Conservation (phyloP, 2,113 vertebrate genomes). For the Uria lomvia region DNA sequence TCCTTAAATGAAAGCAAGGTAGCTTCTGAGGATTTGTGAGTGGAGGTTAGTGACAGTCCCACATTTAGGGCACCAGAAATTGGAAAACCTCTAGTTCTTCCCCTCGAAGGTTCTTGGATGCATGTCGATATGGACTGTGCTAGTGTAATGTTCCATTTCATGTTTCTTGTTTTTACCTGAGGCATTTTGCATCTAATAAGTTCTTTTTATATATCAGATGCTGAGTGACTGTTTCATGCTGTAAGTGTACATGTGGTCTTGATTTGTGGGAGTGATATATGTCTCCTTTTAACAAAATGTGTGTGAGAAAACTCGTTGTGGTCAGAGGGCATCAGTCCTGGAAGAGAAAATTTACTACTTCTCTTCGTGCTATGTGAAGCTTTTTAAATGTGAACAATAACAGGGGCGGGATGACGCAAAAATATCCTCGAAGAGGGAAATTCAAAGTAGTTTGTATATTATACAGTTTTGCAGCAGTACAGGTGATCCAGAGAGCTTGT, state of each 20-base stretch:
- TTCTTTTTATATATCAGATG: not conserved
- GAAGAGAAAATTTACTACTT: not conserved
- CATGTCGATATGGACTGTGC: not conserved
- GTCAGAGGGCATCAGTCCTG: not conserved
- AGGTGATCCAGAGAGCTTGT: not conserved
- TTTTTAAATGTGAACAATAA: not conserved
- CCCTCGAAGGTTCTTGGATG: not conserved
- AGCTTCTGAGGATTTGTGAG: not conserved
- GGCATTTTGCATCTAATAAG: not conserved
- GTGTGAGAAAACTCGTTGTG: not conserved
- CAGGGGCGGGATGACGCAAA: not conserved
- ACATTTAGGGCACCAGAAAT: not conserved
- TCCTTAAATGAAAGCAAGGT: not conserved
- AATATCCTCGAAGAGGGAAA: not conserved
- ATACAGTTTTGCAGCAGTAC: not conserved
- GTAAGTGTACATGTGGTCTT: not conserved
- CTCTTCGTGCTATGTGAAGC: not conserved
- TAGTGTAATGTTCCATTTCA: not conserved
- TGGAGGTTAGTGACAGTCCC: not conserved
- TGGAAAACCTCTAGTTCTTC: not conserved
- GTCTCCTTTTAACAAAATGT: not conserved
- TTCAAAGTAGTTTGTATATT: not conserved
- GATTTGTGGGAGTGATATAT: not conserved
- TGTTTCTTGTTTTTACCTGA: not conserved
- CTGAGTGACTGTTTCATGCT: not conserved